These are phyloP conservation scores for Ceratina australensis DNA, from an alignment of 1,140 invertebrate genomes.

Conservation along the genomic window DNA sequence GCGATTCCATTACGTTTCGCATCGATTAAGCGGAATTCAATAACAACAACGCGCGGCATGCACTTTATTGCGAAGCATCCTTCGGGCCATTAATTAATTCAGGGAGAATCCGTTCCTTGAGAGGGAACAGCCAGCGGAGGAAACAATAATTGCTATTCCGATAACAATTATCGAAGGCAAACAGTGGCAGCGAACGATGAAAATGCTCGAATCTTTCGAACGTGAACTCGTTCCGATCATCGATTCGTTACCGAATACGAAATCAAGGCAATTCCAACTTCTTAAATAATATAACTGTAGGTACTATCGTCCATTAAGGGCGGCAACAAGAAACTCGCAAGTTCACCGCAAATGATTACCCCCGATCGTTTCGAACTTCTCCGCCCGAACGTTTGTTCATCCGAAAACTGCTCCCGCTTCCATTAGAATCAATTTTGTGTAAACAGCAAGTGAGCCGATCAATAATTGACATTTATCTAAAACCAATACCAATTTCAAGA, in stretches of 20 bases:
- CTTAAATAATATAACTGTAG: conserved; percentile 34
- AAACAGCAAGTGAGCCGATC: no score
- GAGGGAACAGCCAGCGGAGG: not conserved
- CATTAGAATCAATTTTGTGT: no score
- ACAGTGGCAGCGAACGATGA: conserved; percentile 6
- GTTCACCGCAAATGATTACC: conserved; percentile 12
- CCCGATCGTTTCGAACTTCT: not conserved
- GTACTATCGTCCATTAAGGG: not conserved
- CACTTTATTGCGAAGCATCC: not conserved
- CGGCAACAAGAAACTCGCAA: conserved; percentile 1
- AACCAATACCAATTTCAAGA: no score
- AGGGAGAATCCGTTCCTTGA: not conserved
- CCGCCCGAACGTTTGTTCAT: no score
- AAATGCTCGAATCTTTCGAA: conserved; percentile 20
- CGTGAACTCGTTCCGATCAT: conserved; percentile 3
- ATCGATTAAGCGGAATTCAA: not conserved
- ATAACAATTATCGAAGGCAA: conserved; percentile 39
- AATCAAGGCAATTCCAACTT: conserved; percentile 29
- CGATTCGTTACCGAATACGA: conserved; percentile 17
- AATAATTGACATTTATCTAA: no score
- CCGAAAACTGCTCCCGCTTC: no score
- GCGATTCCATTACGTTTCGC: not conserved
- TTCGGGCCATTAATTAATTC: conserved; percentile 19
- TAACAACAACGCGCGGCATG: not conserved
- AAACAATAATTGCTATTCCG: conserved; percentile 39